phyloP scores from a whole-genome alignment of 2,113 vertebrate genomes.

The Otocyon megalotis region DNA sequence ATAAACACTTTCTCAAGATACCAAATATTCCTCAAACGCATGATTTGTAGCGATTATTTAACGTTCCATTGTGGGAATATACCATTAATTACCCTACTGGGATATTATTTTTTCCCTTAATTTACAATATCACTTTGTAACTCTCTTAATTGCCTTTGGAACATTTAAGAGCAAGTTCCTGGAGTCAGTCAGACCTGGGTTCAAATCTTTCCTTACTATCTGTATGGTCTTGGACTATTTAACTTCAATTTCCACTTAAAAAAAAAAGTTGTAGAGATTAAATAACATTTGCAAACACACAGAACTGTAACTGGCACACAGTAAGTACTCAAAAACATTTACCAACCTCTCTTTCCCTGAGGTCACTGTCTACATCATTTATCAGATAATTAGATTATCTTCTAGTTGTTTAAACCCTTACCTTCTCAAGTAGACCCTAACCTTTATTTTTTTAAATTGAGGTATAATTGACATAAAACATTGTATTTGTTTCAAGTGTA shows the following conservation, averaged over 20 bases:
- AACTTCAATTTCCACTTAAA: slow-evolving; percentile 12
- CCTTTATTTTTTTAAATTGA: background rate
- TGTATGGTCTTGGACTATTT: background rate
- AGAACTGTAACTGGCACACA: background rate
- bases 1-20: slow-evolving; percentile 36
- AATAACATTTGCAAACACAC: slow-evolving; percentile 17
- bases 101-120: slow-evolving; percentile 6
- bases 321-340: background rate
- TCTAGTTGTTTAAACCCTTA: background rate
- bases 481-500: background rate
- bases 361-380: background rate
- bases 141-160: slow-evolving; percentile 33
- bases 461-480: background rate
- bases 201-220: slow-evolving; percentile 53
- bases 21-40: slow-evolving; percentile 32
- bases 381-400: background rate
- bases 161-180: background rate
- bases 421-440: background rate
- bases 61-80: background rate
- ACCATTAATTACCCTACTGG: background rate
- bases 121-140: background rate
- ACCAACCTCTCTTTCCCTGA: background rate
- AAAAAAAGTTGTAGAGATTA: slow-evolving; percentile 54
- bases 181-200: background rate
- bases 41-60: background rate